A percentile compares a stretch with the other conserved stretches of the same genome.
Conservation (phyloP, 1,140 invertebrate species). For the Drosophila aff. region DNA sequence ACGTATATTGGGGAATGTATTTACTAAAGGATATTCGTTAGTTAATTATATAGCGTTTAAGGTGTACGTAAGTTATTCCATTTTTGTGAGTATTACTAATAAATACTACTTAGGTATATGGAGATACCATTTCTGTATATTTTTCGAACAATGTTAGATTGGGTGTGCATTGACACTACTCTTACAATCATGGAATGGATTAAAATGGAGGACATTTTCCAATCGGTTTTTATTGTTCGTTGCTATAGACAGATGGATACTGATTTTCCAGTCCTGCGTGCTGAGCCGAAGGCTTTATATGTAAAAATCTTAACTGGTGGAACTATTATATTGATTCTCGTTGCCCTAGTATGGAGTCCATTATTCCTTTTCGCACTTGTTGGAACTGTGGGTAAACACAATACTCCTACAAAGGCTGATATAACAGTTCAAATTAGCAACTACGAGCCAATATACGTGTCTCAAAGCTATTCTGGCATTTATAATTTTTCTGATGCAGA, state of each 20-base stretch:
- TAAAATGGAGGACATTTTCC: constrained; percentile 99
- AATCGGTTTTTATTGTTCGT: constrained; percentile 96
- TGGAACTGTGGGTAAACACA: constrained; percentile 95
- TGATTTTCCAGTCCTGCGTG: constrained; percentile 95
- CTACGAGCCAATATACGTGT: constrained; percentile 94
- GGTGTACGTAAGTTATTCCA: constrained; percentile 87
- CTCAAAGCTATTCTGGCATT: constrained; percentile 85
- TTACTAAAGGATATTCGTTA: constrained; percentile 97
- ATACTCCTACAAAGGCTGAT: constrained; percentile 93
- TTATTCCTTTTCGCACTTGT: constrained; percentile 97
- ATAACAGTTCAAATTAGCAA: constrained; percentile 94
- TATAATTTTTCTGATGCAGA: constrained; percentile 46
- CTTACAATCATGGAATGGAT: constrained; percentile 99
- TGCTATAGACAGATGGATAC: constrained; percentile 95
- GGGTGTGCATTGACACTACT: constrained; percentile 99
- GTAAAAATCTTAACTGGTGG: constrained; percentile 97
- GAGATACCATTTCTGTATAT: constrained; percentile 98
- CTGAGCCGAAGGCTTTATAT: constrained; percentile 90
- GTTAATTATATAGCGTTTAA: constrained; percentile 96
- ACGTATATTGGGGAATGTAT: constrained; percentile 96
- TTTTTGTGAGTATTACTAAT: background rate
- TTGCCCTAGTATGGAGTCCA: constrained; percentile 98
- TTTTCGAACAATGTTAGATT: constrained; percentile 98
- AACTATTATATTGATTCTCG: constrained; percentile 92
- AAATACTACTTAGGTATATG: constrained; percentile 91